Conservation (phyloP, 2,888 invertebrate species). For the Tetranychus truncatus region DNA sequence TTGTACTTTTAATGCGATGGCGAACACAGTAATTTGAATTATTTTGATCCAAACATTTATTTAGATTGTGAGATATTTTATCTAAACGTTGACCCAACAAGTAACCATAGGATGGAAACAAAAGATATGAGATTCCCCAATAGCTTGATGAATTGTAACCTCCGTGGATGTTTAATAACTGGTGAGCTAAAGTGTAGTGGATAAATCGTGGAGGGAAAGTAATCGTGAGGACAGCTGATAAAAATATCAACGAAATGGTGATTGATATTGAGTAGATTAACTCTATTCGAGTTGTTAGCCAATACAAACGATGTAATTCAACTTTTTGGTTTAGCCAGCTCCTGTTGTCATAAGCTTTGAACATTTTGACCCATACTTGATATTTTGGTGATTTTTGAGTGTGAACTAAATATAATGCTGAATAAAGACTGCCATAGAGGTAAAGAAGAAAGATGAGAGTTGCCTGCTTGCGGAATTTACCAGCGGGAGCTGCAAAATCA, state of each 20-base stretch:
- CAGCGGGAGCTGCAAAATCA: background rate
- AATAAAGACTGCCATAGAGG: background rate
- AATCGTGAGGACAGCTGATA: background rate
- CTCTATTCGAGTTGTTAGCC: background rate
- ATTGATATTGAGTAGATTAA: background rate
- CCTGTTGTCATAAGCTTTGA: background rate
- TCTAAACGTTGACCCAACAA: background rate
- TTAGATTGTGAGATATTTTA: background rate
- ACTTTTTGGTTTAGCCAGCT: background rate
- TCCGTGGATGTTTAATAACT: background rate
- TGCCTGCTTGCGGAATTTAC: background rate
- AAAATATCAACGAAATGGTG: background rate
- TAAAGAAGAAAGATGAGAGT: background rate
- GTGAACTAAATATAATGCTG: background rate
- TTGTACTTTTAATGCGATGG: background rate
- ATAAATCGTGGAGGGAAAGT: background rate
- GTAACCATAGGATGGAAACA: background rate
- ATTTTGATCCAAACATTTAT: background rate
- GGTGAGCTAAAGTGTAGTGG: background rate
- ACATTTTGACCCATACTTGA: background rate
- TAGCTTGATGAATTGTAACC: background rate
- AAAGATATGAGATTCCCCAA: background rate
- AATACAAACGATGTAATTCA: background rate
- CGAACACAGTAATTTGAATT: background rate
- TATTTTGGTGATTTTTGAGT: background rate